A percentile compares a stretch with the other conserved stretches of the same genome.
These are phyloP conservation scores for Scaptomyza polygonia DNA, from an alignment of 2,888 invertebrate species.

Conservation along the genomic window DNA sequence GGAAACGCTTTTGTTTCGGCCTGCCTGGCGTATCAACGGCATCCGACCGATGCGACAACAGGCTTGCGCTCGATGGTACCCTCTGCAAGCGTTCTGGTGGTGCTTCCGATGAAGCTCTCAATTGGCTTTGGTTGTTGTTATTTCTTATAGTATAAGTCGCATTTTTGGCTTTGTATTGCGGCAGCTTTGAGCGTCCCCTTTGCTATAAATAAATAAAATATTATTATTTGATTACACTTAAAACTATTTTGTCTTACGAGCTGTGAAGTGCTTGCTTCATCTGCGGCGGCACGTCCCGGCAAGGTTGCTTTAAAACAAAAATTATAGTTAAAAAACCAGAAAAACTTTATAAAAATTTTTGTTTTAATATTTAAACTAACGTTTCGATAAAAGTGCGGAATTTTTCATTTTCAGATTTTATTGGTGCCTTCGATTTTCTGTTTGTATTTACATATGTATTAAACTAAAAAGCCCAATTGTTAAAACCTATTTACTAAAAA, in stretches of 20 bases:
- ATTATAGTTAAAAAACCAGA: not conserved
- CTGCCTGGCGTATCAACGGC: conserved; percentile 2
- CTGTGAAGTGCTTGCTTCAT: not conserved
- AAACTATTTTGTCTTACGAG: not conserved
- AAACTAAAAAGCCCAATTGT: conserved; percentile 11
- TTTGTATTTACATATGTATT: conserved; percentile 5
- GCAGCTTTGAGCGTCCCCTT: not conserved
- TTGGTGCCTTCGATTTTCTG: not conserved
- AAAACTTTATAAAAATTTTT: not conserved
- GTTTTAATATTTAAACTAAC: not conserved
- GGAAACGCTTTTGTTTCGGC: conserved; percentile 8
- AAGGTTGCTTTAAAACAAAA: not conserved
- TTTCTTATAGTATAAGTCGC: not conserved
- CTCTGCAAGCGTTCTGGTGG: not conserved
- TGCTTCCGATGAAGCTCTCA: not conserved
- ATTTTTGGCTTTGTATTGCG: not conserved
- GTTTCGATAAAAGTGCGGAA: conserved; percentile 15
- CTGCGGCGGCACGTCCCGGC: not conserved
- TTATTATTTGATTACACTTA: not conserved
- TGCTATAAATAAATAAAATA: not conserved
- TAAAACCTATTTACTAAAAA: conserved; percentile 23
- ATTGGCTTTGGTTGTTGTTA: not conserved
- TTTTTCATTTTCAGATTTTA: conserved; percentile 35
- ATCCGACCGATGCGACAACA: not conserved
- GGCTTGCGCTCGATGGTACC: conserved; percentile 6